Evolutionary conservation across 2,113 vertebrate genomes (phyloP), one percentile per base, ranked within the genome.

Genomic region (Nothobranchius kuhntae): DNA sequence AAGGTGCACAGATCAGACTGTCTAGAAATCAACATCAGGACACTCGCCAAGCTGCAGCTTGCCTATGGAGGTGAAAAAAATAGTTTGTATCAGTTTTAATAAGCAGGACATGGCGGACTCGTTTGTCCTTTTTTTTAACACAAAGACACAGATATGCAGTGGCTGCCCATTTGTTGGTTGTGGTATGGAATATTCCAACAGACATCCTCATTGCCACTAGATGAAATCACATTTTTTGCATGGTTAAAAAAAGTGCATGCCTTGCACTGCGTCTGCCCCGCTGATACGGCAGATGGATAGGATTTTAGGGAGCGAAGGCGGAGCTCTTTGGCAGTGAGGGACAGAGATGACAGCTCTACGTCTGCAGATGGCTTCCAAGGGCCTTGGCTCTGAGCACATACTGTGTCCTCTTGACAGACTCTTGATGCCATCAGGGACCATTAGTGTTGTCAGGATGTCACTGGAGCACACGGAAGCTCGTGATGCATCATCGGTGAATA

Each of bases 211-310:
- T 56, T 59, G 62, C 56, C 63, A 65, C 55, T 68, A 38, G 62
- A 78, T 70, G 70, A 78, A 79, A 85, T 67, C 68, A 51, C 26
- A 62, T 46, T 65, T 56, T 56, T 61, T 62, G 63, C 67, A 73
- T 82, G 68, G 78, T 52, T 4, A 7, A 38, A 68, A 69, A 89
- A 90, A 85, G 81, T 85, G 87, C 87, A 58, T 68, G 30, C 72
- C 86, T 86, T 79, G 87, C 72, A 76, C 80, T 86, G 64, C 6
- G 48, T 65, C 64, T 79, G 83, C 67, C 77, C 82, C 53, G 58
- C 85, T 81, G 85, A 81, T 89, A 53, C 0, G 74, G 81, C 87
- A 90, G 86, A 89, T 90, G 86, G 88, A 90, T 70, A 38, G 73
- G 75, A 68, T 83, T 85, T 87, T 82, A 67, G 65, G 68, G 68